phyloP scores from a whole-genome alignment of 2,797 vertebrate genomes.

The Muscicapa striata region DNA sequence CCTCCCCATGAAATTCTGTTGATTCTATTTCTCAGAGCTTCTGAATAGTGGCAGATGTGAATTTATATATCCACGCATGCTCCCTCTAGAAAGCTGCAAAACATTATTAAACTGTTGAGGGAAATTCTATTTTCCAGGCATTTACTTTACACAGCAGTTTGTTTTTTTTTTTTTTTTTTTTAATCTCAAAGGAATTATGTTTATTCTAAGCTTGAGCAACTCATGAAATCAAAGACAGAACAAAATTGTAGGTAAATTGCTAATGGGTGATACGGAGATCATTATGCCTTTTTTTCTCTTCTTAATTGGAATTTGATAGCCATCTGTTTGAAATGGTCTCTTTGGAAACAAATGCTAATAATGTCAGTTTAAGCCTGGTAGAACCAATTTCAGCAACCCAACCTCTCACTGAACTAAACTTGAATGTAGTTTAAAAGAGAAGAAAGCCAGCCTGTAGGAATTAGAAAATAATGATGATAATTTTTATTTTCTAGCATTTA shows the following conservation, averaged over 20 bases:
- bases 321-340: constrained; percentile 16
- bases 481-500: neutral
- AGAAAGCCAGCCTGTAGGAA: neutral
- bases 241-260: constrained; percentile 23
- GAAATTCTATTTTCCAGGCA: constrained; percentile 1
- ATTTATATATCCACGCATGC: neutral
- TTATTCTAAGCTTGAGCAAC: constrained; percentile 31
- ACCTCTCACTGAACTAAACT: neutral
- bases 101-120: neutral
- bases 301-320: constrained; percentile 16
- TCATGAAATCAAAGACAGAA: neutral
- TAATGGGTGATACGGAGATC: neutral
- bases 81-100: constrained; percentile 18
- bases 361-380: neutral
- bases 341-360: constrained; percentile 33
- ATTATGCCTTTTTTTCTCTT: neutral
- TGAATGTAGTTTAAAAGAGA: neutral
- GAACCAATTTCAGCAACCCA: neutral
- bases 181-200: constrained; percentile 26
- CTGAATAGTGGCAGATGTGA: neutral
- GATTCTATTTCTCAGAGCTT: neutral
- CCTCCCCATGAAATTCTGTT: neutral
- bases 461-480: neutral
- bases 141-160: neutral
- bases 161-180: neutral